Conservation (phyloP, 2,888 invertebrate species). For the Drosophila ustulata region DNA sequence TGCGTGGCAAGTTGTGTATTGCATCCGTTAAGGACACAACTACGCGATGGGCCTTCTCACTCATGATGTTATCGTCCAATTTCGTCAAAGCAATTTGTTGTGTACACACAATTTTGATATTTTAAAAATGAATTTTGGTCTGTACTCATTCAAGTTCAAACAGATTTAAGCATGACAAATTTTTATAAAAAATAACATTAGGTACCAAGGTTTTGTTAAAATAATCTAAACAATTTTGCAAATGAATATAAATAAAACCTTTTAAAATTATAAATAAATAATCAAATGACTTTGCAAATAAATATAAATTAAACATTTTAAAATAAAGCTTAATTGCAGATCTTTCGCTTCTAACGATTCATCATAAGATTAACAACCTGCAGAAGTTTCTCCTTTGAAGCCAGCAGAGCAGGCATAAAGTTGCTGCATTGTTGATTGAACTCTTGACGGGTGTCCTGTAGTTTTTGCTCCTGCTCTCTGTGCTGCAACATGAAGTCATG, state of each 20-base stretch:
- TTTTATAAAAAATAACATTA: too few species aligned
- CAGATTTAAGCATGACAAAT: too few species aligned
- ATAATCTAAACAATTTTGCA: too few species aligned
- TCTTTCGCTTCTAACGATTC: background rate
- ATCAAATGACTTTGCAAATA: too few species aligned
- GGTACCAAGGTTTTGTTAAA: too few species aligned
- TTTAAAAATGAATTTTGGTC: constrained; percentile 5
- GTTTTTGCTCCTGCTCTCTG: background rate
- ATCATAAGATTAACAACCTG: background rate
- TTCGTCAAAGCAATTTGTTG: constrained; percentile 4
- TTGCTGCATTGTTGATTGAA: background rate
- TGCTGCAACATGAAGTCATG: background rate
- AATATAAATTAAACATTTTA: too few species aligned
- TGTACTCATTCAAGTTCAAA: background rate
- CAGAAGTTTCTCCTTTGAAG: constrained; percentile 11
- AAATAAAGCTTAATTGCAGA: too few species aligned
- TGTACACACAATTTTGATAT: constrained; percentile 9
- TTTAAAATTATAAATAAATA: background rate
- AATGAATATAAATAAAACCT: too few species aligned
- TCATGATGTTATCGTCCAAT: constrained; percentile 27
- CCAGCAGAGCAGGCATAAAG: constrained; percentile 1
- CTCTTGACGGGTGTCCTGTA: background rate
- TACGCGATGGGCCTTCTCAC: constrained; percentile 56
- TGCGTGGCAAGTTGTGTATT: constrained; percentile 24
- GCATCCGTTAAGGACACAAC: constrained; percentile 60